phyloP scores from a whole-genome alignment of 2,113 vertebrate genomes.

The Leiothrix lutea region DNA sequence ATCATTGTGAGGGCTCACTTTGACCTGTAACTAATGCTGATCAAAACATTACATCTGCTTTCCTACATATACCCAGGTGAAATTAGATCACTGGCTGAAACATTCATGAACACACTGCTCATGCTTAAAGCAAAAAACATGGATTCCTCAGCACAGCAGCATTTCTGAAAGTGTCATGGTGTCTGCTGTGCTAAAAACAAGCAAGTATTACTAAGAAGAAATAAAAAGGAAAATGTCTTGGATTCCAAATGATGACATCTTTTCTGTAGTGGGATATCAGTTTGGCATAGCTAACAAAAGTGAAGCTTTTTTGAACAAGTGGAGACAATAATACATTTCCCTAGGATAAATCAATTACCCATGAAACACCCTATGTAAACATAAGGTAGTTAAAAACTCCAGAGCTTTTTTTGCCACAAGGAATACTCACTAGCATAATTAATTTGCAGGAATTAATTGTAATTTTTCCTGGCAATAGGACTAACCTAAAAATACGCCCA shows the following conservation, averaged over 20 bases:
- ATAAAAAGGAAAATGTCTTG: neutral
- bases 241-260: neutral
- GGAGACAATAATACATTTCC: neutral
- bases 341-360: neutral
- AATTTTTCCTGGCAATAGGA: neutral
- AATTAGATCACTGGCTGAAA: neutral
- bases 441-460: neutral
- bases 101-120: neutral
- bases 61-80: neutral
- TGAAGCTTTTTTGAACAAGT: neutral
- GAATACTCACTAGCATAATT: neutral
- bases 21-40: neutral
- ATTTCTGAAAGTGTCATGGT: neutral
- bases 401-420: neutral
- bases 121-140: neutral
- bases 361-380: neutral
- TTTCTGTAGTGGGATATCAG: neutral
- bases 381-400: neutral
- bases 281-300: neutral
- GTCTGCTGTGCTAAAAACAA: neutral
- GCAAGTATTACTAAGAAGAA: neutral
- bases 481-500: neutral
- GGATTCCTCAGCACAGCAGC: neutral
- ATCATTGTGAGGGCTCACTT: neutral
- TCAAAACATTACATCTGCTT: neutral